Conservation (phyloP, 1,140 invertebrate species). For the Frieseomelitta varia region DNA sequence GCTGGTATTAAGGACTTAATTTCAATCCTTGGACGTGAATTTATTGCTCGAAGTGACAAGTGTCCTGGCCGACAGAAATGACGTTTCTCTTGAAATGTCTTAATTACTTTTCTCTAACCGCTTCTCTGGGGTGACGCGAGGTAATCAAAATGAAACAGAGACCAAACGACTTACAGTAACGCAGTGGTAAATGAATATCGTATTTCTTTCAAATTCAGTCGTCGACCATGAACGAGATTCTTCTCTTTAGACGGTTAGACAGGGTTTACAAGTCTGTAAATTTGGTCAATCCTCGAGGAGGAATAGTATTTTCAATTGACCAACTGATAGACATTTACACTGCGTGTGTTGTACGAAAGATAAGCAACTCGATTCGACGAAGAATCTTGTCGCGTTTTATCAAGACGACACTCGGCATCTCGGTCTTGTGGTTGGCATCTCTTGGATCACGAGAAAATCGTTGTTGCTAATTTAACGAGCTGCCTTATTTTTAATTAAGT, state of each 20-base stretch:
- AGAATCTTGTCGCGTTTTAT: constrained; percentile 4
- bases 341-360: constrained; percentile 31
- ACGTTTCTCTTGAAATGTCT: neutral
- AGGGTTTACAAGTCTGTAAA: neutral
- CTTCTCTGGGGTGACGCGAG: neutral
- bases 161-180: neutral
- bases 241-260: neutral
- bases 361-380: neutral
- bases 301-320: too few species aligned
- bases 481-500: constrained; percentile 50
- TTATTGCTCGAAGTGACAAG: constrained; percentile 10
- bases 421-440: neutral
- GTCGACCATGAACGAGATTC: neutral
- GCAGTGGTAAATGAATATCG: neutral
- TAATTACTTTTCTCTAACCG: constrained; percentile 11
- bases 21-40: constrained; percentile 28
- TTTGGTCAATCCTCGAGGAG: neutral
- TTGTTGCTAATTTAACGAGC: constrained; percentile 22
- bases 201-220: neutral
- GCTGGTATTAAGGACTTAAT: constrained; percentile 21
- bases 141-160: neutral
- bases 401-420: neutral
- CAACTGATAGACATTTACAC: constrained; percentile 5
- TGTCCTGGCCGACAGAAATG: neutral
- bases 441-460: neutral